Conservation (phyloP, 2,888 invertebrate genomes). For the Osmoderma eremita region DNA sequence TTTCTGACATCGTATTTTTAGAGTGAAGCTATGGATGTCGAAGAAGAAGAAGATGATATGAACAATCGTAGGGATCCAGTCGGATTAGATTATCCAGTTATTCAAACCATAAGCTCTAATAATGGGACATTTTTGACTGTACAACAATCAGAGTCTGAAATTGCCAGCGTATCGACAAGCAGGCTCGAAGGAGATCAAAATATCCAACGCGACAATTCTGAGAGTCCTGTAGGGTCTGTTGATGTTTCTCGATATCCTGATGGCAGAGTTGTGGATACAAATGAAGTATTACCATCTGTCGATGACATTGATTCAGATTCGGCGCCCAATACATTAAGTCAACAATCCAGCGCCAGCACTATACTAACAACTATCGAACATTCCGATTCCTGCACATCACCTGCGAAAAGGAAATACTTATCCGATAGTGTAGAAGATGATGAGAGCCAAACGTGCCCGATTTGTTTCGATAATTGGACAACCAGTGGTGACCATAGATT, state of each 20-base stretch:
- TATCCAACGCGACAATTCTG: no score
- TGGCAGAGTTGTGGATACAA: no score
- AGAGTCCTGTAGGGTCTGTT: no score
- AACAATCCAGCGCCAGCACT: background rate
- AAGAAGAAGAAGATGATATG: background rate
- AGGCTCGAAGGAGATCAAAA: no score
- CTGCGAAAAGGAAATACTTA: conserved; percentile 27
- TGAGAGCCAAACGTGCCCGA: conserved; percentile 80
- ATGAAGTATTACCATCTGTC: no score
- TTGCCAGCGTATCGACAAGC: no score
- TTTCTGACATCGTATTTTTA: no score
- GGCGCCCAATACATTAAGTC: background rate
- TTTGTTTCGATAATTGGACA: conserved; percentile 90
- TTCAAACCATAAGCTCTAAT: no score
- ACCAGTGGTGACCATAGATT: conserved; percentile 87
- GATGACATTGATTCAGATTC: background rate
- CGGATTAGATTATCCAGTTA: no score
- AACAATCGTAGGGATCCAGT: background rate
- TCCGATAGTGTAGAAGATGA: conserved; percentile 64
- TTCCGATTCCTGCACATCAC: conserved; percentile 4
- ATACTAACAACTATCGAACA: background rate
- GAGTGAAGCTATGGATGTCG: conserved; percentile 19
- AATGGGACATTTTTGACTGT: no score
- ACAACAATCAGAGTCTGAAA: no score
- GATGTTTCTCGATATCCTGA: no score